A percentile compares a stretch with the other conserved stretches of the same genome.
These are phyloP conservation scores for Hydrotaea cyrtoneurina DNA, from an alignment of 2,888 invertebrate species.

Conservation along the genomic window DNA sequence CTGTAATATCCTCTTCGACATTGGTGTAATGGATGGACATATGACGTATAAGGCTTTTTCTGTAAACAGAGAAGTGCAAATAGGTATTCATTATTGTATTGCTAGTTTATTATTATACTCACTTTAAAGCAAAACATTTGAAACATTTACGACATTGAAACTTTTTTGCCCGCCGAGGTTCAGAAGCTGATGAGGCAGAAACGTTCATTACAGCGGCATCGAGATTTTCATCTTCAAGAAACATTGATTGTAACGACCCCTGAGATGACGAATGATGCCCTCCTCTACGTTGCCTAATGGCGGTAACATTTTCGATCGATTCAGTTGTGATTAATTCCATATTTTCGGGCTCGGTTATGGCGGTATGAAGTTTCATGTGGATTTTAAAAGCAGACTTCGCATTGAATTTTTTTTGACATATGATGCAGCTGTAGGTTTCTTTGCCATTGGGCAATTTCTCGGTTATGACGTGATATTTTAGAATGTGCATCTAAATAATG, in stretches of 20 bases:
- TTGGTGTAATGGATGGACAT: conserved; percentile 65
- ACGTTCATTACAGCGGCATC: conserved; percentile 68
- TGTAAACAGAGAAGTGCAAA: conserved; percentile 42
- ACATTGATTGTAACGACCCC: not conserved
- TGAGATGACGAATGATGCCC: not conserved
- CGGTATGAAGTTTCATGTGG: conserved; percentile 74
- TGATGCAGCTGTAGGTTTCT: conserved; percentile 71
- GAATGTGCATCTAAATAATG: conserved; percentile 71
- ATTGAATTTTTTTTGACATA: conserved; percentile 72
- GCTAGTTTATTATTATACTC: conserved; percentile 54
- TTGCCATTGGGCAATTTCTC: conserved; percentile 38
- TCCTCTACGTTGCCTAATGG: not conserved
- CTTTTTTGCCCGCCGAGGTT: conserved; percentile 71
- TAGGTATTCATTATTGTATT: not conserved
- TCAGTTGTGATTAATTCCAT: conserved; percentile 32
- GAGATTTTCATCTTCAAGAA: conserved; percentile 50
- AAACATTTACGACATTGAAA: conserved; percentile 76
- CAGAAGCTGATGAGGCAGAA: conserved; percentile 65
- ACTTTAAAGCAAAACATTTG: conserved; percentile 76
- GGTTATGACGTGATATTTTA: conserved; percentile 72
- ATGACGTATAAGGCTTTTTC: conserved; percentile 69
- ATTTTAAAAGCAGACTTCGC: conserved; percentile 71
- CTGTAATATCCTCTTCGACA: conserved; percentile 41
- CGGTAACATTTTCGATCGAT: not conserved
- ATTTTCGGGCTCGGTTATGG: conserved; percentile 43